A percentile compares a stretch with the other conserved stretches of the same genome.
Conservation (phyloP, 2,888 invertebrate species). For the Hypselothyrea guttata region DNA sequence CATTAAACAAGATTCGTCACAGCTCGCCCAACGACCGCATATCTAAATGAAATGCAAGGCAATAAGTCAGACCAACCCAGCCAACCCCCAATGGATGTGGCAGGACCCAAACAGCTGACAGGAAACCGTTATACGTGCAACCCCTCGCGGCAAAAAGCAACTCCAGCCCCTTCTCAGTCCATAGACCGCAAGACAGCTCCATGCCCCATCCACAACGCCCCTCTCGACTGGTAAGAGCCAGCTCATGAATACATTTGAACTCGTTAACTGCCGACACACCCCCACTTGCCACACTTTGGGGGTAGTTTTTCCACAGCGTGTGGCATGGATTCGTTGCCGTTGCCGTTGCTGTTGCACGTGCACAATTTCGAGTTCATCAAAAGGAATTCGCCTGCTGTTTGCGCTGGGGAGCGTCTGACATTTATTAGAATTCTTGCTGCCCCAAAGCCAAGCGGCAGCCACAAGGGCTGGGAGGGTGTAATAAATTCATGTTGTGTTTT, state of each 20-base stretch:
- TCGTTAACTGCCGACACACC: slow-evolving; percentile 79
- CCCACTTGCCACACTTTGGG: slow-evolving; percentile 77
- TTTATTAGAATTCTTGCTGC: slow-evolving; percentile 74
- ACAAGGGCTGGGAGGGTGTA: slow-evolving; percentile 8
- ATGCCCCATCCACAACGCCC: not conserved
- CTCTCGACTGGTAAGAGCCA: slow-evolving; percentile 60
- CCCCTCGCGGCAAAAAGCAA: slow-evolving; percentile 38
- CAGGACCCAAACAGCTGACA: slow-evolving; percentile 57
- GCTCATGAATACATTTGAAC: slow-evolving; percentile 82
- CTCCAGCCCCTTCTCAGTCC: slow-evolving; percentile 28
- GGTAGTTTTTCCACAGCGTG: slow-evolving; percentile 64
- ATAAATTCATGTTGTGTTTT: slow-evolving; percentile 55
- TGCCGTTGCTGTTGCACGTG: slow-evolving; percentile 64
- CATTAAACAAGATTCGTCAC: slow-evolving; percentile 61
- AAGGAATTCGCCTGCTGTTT: slow-evolving; percentile 67
- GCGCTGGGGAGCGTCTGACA: slow-evolving; percentile 64
- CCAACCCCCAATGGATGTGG: slow-evolving; percentile 26
- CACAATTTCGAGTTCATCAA: slow-evolving; percentile 79
- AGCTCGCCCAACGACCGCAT: slow-evolving; percentile 47
- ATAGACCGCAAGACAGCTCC: too few species aligned
- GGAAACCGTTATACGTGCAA: slow-evolving; percentile 37
- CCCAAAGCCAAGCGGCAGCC: not conserved
- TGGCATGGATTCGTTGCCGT: slow-evolving; percentile 38
- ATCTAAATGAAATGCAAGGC: slow-evolving; percentile 51
- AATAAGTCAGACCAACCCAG: slow-evolving; percentile 58